Evolutionary conservation across 2,888 invertebrate genomes (phyloP), one percentile per base, ranked within the genome.

Genomic region (Stegophylla sp.): DNA sequence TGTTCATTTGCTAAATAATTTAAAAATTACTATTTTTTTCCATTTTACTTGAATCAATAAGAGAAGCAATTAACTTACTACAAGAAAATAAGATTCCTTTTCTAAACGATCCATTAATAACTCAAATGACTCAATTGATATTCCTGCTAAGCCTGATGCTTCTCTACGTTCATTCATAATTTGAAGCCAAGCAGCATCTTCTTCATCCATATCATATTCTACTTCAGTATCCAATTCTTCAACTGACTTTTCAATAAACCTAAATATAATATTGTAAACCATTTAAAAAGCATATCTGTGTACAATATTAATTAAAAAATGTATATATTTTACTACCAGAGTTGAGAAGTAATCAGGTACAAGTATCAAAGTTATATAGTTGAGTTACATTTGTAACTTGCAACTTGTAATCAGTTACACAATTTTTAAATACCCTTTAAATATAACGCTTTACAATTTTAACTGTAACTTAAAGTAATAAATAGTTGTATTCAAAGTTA

Each of bases 191-290:
- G 95, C 94, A 17, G 94, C 93, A 85, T 99, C 98, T 88, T 98
- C 98, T 86, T 98, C 98, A 86, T 99, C 98, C 84, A 98, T 93
- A 88, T 98, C 98, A 88, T 98, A 99, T 87, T 98, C 98, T 0
- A 92, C 90, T 85, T 90, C 95, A 82, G 96, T 96, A 86, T 98
- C 97, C 41, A 98, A 88, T 86, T 98, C 97, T 86, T 98, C 97
- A 0, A 93, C 91, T 12, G 96, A 94, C 85, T 96, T 95, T 86
- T 98, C 98, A 86, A 97, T 96, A 86, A 96, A 97, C 82, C 96
- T 90, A 79, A 34, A 64, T n/a, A n/a, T n/a, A n/a, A n/a, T n/a
- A n/a, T n/a, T n/a, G n/a, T n/a, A n/a, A n/a, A n/a, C n/a, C n/a
- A n/a, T n/a, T n/a, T n/a, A n/a, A n/a, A n/a, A n/a, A n/a, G n/a